phyloP scores from a whole-genome alignment of 2,113 vertebrate genomes.

The Phylloscopus trochiloides region DNA sequence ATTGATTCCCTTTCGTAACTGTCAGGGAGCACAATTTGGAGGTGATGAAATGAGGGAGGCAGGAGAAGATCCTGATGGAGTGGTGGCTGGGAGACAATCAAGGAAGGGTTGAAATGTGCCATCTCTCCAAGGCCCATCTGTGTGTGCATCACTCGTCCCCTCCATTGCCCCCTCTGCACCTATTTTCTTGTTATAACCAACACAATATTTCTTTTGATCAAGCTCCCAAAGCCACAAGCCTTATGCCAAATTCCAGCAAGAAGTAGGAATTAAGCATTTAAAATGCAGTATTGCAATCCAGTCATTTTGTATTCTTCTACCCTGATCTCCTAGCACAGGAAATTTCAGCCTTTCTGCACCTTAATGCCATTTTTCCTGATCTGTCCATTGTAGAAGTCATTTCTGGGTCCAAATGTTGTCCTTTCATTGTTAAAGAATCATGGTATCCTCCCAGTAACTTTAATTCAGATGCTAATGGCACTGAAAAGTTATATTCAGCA shows the following conservation, averaged over 20 bases:
- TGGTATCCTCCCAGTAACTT: neutral
- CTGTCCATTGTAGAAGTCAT: neutral
- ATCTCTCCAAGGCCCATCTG: neutral
- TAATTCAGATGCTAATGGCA: neutral
- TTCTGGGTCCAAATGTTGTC: neutral
- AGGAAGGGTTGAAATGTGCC: neutral
- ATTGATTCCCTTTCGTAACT: neutral
- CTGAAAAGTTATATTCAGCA: neutral
- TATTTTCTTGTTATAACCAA: neutral
- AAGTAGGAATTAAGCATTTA: neutral
- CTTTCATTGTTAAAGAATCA: neutral
- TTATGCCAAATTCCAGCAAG: neutral
- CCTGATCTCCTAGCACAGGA: neutral
- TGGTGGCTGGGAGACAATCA: neutral
- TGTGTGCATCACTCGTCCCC: neutral
- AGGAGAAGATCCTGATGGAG: neutral
- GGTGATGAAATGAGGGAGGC: neutral
- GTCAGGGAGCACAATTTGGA: neutral
- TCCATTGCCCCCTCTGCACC: neutral
- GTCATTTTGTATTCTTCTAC: neutral
- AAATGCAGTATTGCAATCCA: neutral
- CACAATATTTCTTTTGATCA: neutral
- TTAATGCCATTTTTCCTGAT: neutral
- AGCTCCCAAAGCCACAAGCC: neutral
- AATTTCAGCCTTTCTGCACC: neutral